A percentile compares a stretch with the other conserved stretches of the same genome.
Evolutionary conservation across 2,888 invertebrate species (phyloP).

Genomic region (Miltochrista miniata): DNA sequence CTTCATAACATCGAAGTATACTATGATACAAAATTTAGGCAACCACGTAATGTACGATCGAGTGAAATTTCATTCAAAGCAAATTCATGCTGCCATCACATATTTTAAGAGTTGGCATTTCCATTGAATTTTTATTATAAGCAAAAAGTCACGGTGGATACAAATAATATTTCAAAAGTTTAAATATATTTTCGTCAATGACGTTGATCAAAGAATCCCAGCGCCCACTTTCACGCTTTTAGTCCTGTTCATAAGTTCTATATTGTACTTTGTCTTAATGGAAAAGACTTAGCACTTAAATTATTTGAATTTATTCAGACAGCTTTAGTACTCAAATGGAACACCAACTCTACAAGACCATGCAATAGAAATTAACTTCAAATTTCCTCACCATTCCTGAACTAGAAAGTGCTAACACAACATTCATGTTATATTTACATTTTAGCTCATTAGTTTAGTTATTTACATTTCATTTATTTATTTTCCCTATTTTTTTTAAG

Average conservation of each 20-base stretch:
- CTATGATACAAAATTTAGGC: conserved; percentile 45
- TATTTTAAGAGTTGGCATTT: conserved; percentile 23
- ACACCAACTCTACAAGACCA: conserved; percentile 32
- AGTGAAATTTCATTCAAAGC: conserved; percentile 39
- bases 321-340: conserved; percentile 10
- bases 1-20: conserved; percentile 37
- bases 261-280: too few relatives aligned
- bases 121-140: conserved; percentile 10
- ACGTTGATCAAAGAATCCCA: too few relatives aligned
- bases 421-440: conserved; percentile 48
- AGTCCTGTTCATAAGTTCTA: too few relatives aligned
- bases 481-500: conserved; percentile 24
- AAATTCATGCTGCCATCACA: conserved; percentile 36
- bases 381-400: conserved; percentile 41
- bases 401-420: conserved; percentile 43
- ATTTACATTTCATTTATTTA: conserved; percentile 51
- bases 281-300: too few relatives aligned
- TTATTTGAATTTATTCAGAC: too few relatives aligned
- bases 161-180: too few relatives aligned
- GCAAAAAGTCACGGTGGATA: too few relatives aligned
- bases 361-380: conserved; percentile 44
- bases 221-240: too few relatives aligned
- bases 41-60: conserved; percentile 28
- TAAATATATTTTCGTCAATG: too few relatives aligned
- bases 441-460: conserved; percentile 30